phyloP scores from a whole-genome alignment of 2,888 invertebrate genomes.

The Alentia gelatinosa region DNA sequence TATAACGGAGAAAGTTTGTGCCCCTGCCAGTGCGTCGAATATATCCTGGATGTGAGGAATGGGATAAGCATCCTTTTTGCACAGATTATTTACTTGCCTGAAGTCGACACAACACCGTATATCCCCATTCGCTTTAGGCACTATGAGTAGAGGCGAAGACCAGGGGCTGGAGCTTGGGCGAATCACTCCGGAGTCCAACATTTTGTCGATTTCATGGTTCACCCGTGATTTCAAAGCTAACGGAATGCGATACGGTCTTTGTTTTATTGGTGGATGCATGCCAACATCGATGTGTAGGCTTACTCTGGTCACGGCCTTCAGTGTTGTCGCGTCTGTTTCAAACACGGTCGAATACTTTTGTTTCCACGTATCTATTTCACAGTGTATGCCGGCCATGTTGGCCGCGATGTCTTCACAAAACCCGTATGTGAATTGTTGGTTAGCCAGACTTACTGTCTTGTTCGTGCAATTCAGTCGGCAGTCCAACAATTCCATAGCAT shows the following conservation, averaged over 20 bases:
- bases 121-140: conserved; percentile 51
- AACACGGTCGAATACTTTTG: no score
- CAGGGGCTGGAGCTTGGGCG: neutral
- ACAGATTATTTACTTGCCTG: conserved; percentile 38
- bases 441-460: no score
- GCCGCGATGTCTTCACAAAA: no score
- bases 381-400: no score
- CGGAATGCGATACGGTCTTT: conserved; percentile 41
- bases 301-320: no score
- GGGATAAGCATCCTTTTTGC: conserved; percentile 49
- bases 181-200: conserved; percentile 50
- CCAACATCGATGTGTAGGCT: no score
- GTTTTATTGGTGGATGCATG: no score
- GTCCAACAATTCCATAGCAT: no score
- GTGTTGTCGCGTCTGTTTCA: no score
- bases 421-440: no score
- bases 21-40: conserved; percentile 57
- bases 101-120: conserved; percentile 52
- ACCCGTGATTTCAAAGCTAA: neutral
- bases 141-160: conserved; percentile 53
- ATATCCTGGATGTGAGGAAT: conserved; percentile 60
- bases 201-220: neutral
- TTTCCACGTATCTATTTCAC: no score
- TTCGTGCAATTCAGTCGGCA: no score
- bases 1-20: conserved; percentile 60